A percentile compares a stretch with the other conserved stretches of the same genome.
These are phyloP conservation scores for Tridacna gigas DNA, from an alignment of 2,888 invertebrate species.

Conservation along the genomic window DNA sequence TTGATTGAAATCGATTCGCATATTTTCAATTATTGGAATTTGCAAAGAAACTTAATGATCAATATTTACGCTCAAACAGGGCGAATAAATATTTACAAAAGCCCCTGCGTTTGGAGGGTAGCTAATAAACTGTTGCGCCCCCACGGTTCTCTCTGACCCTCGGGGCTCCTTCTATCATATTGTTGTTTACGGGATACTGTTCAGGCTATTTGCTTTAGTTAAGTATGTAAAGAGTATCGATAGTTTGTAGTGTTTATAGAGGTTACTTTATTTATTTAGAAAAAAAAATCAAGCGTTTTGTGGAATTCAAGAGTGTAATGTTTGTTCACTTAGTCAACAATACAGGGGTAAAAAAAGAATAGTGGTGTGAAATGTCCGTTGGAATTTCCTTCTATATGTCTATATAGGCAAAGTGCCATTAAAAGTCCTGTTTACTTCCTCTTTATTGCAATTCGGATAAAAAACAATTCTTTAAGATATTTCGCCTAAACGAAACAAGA, in stretches of 20 bases:
- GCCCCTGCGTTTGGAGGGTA: not conserved
- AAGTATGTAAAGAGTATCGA: conserved; percentile 2
- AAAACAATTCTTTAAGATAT: too few species aligned
- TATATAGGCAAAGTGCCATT: too few species aligned
- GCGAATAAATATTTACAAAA: conserved; percentile 8
- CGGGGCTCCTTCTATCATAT: not conserved
- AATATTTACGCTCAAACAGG: conserved; percentile 32
- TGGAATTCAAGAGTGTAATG: not conserved
- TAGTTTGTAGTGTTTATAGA: not conserved
- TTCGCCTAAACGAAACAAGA: too few species aligned
- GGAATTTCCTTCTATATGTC: not conserved
- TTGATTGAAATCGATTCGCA: conserved; percentile 15
- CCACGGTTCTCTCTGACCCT: not conserved
- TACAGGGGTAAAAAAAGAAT: not conserved
- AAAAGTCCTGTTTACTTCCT: too few species aligned
- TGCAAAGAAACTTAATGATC: conserved; percentile 40
- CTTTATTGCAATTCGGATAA: too few species aligned
- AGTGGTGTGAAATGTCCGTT: not conserved
- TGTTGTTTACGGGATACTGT: not conserved
- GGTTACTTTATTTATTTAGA: conserved; percentile 9
- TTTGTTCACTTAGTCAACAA: conserved; percentile 18
- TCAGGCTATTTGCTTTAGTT: conserved; percentile 1
- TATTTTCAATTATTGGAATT: conserved; percentile 13
- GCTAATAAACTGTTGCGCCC: not conserved
- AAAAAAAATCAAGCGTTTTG: not conserved